A percentile compares a stretch with the other conserved stretches of the same genome.
Conservation (phyloP, 2,113 vertebrate genomes). For the Aythya baeri region DNA sequence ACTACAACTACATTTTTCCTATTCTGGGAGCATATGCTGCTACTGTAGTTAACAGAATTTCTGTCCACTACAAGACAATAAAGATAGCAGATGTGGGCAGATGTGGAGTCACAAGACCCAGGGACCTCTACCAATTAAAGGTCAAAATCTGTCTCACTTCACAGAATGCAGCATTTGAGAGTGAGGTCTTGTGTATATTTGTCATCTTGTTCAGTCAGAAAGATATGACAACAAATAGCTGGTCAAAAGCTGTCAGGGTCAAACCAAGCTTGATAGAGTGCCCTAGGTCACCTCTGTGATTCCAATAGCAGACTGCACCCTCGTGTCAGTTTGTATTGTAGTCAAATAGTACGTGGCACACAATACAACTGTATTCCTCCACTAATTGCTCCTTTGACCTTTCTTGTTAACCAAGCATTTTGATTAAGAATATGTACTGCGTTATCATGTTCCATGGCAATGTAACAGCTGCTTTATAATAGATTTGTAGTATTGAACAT, state of each 20-base stretch:
- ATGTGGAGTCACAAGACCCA: constrained; percentile 52
- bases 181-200: constrained; percentile 61
- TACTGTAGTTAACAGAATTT: constrained; percentile 61
- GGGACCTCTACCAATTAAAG: constrained; percentile 73
- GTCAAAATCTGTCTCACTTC: constrained; percentile 66
- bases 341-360: neutral
- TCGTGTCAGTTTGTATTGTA: constrained; percentile 38
- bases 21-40: neutral
- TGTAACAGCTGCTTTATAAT: constrained; percentile 25
- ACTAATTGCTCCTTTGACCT: constrained; percentile 66
- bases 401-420: constrained; percentile 66
- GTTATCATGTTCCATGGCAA: neutral
- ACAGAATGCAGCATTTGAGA: constrained; percentile 58
- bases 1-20: neutral
- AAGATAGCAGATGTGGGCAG: constrained; percentile 70
- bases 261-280: constrained; percentile 60
- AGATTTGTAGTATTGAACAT: neutral
- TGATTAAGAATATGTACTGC: constrained; percentile 43
- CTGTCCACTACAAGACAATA: constrained; percentile 55
- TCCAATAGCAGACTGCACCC: constrained; percentile 36
- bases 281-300: constrained; percentile 56
- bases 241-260: constrained; percentile 70
- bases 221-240: constrained; percentile 74
- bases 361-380: constrained; percentile 24
- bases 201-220: constrained; percentile 66